These are phyloP conservation scores for Macquaria australasica DNA, from an alignment of 2,113 vertebrate species.

Conservation along the genomic window DNA sequence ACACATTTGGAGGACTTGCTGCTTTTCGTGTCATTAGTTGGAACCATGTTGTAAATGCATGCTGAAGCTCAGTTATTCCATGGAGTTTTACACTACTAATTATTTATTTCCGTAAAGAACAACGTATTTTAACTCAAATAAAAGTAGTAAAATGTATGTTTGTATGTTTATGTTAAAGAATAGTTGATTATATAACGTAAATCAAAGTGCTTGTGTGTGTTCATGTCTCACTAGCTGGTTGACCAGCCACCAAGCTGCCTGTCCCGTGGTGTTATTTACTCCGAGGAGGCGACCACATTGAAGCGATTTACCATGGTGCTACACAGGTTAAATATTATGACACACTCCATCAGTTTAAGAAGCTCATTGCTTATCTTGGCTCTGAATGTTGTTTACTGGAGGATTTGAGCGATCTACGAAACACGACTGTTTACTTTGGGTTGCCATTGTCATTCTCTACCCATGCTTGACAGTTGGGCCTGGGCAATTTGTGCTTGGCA, in stretches of 20 bases:
- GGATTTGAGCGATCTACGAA: constrained; percentile 60
- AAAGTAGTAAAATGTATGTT: background rate
- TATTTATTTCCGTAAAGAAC: background rate
- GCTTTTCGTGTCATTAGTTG: constrained; percentile 29
- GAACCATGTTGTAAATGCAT: constrained; percentile 15
- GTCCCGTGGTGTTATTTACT: constrained; percentile 50
- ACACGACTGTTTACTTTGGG: constrained; percentile 70
- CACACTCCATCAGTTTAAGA: constrained; percentile 72
- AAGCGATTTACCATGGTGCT: constrained; percentile 46
- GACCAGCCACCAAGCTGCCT: constrained; percentile 33
- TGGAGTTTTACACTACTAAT: background rate
- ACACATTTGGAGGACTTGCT: constrained; percentile 13
- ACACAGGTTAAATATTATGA: constrained; percentile 72
- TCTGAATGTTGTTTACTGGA: constrained; percentile 69
- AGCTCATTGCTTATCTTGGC: constrained; percentile 72
- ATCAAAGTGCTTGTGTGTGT: background rate
- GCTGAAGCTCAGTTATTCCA: background rate
- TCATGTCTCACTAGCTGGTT: constrained; percentile 2
- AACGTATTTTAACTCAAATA: background rate
- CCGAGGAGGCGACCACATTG: constrained; percentile 41
- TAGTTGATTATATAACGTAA: background rate
- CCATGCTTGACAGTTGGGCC: constrained; percentile 75
- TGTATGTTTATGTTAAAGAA: background rate
- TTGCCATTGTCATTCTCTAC: constrained; percentile 70
- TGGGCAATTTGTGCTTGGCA: constrained; percentile 80